Evolutionary conservation across 2,113 vertebrate genomes (phyloP).

Genomic region (Barbus barbus): DNA sequence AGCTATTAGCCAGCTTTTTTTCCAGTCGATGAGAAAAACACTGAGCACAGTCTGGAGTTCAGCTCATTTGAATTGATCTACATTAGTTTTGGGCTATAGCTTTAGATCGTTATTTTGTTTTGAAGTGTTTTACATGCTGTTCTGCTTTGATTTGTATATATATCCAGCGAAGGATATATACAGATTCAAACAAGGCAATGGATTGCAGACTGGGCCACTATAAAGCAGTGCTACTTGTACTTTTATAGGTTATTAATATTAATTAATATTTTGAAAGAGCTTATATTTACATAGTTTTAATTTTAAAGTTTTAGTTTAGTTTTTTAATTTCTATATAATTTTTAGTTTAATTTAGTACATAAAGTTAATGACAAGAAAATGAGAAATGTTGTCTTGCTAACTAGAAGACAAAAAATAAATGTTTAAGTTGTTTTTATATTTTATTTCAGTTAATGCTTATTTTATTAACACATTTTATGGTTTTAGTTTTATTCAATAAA

Average conservation of each 20-base stretch:
- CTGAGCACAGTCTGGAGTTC: not conserved
- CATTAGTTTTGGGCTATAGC: not conserved
- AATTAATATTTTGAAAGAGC: not conserved
- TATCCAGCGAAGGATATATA: not conserved
- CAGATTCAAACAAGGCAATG: not conserved
- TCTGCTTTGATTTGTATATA: no score
- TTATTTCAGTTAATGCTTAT: not conserved
- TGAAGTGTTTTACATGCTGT: not conserved
- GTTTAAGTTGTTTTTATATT: not conserved
- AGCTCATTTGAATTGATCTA: not conserved
- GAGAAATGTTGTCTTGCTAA: no score
- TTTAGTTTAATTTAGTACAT: not conserved
- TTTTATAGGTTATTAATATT: not conserved
- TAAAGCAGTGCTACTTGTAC: not conserved
- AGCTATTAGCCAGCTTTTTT: conserved; percentile 17
- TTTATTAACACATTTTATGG: no score
- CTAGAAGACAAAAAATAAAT: no score
- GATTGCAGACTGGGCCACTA: not conserved
- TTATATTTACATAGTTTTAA: not conserved
- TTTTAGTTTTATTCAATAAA: not conserved
- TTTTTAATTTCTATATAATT: not conserved
- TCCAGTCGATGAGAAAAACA: conserved; percentile 11
- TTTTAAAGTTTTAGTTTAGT: not conserved
- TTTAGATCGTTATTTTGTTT: not conserved
- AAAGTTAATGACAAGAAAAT: no score